phyloP scores from a whole-genome alignment of 2,113 vertebrate genomes.

The Illadopsis cleaveri region DNA sequence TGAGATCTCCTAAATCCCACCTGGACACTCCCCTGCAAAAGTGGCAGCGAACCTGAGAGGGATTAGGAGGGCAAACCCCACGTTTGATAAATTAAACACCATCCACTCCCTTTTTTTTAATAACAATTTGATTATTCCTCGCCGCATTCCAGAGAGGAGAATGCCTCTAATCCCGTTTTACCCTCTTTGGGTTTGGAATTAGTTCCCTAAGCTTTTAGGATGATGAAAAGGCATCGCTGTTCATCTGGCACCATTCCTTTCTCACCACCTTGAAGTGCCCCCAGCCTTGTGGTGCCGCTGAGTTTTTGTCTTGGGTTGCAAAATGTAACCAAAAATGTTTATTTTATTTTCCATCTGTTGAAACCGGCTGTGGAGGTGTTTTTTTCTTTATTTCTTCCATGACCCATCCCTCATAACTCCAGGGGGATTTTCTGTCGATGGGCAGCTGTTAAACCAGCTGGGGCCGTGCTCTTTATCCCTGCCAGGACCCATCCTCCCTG shows the following conservation, averaged over 20 bases:
- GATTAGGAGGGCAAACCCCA: neutral
- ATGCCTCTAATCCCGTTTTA: slow-evolving; percentile 41
- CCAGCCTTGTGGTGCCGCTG: neutral
- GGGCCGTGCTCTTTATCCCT: too few species aligned
- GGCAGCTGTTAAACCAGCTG: too few species aligned
- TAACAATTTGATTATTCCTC: slow-evolving; percentile 35
- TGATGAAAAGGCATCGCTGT: slow-evolving; percentile 2
- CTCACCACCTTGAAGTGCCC: neutral
- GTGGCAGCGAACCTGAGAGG: neutral
- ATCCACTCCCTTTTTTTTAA: neutral
- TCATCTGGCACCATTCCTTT: neutral
- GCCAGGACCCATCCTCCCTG: too few species aligned
- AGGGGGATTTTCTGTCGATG: too few species aligned
- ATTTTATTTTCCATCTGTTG: too few species aligned
- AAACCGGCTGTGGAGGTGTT: too few species aligned
- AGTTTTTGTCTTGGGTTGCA: neutral
- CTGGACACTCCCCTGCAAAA: neutral
- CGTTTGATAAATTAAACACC: neutral
- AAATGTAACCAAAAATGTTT: too few species aligned
- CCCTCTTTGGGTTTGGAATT: slow-evolving; percentile 35
- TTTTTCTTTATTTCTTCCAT: too few species aligned
- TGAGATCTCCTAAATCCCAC: neutral
- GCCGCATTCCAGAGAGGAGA: neutral
- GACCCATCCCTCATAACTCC: too few species aligned
- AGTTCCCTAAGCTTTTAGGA: slow-evolving; percentile 16